phyloP scores from a whole-genome alignment of 2,888 invertebrate genomes.

The Ectobius pallidus region DNA sequence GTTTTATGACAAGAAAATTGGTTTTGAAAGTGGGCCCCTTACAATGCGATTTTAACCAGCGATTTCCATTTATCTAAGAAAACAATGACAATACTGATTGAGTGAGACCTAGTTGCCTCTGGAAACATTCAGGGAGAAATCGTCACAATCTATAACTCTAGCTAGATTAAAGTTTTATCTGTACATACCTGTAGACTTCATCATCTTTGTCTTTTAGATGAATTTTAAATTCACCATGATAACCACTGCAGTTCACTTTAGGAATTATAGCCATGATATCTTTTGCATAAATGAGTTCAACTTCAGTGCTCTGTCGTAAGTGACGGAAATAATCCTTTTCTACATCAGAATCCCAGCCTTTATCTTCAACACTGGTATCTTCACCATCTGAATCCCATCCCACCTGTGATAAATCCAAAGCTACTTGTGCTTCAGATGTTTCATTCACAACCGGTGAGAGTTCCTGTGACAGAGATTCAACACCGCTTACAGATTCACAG shows the following conservation, averaged over 20 bases:
- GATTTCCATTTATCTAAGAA: too few species aligned
- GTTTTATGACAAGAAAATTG: too few species aligned
- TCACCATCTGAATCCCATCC: constrained; percentile 33
- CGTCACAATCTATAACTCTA: too few species aligned
- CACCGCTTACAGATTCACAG: constrained; percentile 40
- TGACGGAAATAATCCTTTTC: constrained; percentile 30
- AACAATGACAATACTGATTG: too few species aligned
- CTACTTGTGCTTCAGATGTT: not conserved
- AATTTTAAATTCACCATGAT: constrained; percentile 35
- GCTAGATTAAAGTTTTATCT: too few species aligned
- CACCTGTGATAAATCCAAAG: constrained; percentile 15
- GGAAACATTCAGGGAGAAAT: too few species aligned
- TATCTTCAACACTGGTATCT: not conserved
- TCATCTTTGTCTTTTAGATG: constrained; percentile 20
- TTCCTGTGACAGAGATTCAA: constrained; percentile 32
- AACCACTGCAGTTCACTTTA: constrained; percentile 27
- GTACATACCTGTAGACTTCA: constrained; percentile 31
- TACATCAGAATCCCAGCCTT: constrained; percentile 22
- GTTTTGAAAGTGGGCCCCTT: too few species aligned
- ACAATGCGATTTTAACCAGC: too few species aligned
- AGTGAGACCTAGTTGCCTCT: too few species aligned
- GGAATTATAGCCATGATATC: constrained; percentile 38
- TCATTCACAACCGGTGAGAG: constrained; percentile 7
- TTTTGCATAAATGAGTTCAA: constrained; percentile 9
- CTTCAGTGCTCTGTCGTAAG: constrained; percentile 28